Evolutionary conservation across 2,797 vertebrate species (phyloP), one percentile per base, ranked within the genome.

Genomic region (Eospalax fontanierii): DNA sequence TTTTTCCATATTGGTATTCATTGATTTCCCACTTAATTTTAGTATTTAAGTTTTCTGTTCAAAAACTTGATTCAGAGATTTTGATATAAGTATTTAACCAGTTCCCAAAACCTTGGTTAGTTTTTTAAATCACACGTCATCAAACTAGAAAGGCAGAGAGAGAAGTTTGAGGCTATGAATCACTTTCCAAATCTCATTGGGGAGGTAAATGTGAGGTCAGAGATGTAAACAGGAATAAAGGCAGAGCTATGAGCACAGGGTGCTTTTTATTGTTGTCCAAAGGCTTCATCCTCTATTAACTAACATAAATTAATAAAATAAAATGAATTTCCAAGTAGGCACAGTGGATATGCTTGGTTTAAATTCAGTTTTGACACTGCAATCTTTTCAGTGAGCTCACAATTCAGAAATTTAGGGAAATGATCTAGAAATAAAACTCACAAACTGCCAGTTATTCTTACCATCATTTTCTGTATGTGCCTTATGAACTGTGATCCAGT

Each of bases 11-110:
- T 73, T 57, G 66, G 28, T 40, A 61, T 89, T 95, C 76, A 30
- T 59, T 89, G 66, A 84, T 92, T 87, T 93, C 43, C 66, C 54
- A 89, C 54, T 78, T 87, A 21, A 21, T 89, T 73, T 54, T 70
- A 68, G 28, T 76, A 26, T 92, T 91, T 84, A 84, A 89, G 87
- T 87, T 94, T 87, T 87, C 59, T 91, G 26, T 78, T 87, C 38
- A 70, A 4, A 91, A 68, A 38, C 12, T 83, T 89, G n/a, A 46
- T 57, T 33, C 9, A 66, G 28, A 92, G n/a, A 90, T 54, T 61
- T 81, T 89, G 57, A 73, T 24, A 76, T 50, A 30, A 84, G 61
- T 68, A 40, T 61, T 91, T 89, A 91, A 78, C 75, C 65, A 76
- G 16, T 93, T 95, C 22, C 35, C 54, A 93, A 75, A 90, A 30